Evolutionary conservation across 2,113 vertebrate genomes (phyloP).

Genomic region (Eulemur macaco): DNA sequence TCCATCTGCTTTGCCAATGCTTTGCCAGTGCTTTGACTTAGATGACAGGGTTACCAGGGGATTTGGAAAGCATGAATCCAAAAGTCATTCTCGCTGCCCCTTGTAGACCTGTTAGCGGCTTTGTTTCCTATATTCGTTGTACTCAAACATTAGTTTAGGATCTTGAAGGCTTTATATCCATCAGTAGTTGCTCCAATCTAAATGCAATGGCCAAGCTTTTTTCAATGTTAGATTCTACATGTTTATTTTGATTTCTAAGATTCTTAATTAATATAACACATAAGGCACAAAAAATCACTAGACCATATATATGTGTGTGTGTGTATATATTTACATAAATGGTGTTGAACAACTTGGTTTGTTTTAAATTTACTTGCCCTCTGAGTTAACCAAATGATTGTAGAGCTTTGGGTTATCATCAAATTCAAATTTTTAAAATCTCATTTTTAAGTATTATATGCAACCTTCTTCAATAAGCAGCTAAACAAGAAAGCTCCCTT

Average conservation of each 20-base stretch:
- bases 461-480: not conserved
- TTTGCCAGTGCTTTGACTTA: not conserved
- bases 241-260: not conserved
- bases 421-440: not conserved
- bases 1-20: not conserved
- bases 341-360: not conserved
- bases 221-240: not conserved
- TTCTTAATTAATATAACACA: not conserved
- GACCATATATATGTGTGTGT: no score
- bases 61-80: not conserved
- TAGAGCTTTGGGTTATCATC: not conserved
- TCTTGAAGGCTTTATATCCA: not conserved
- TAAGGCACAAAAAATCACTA: not conserved
- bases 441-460: not conserved
- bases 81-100: not conserved
- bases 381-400: not conserved
- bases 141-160: not conserved
- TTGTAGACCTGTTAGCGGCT: not conserved
- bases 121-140: not conserved
- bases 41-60: not conserved
- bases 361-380: not conserved
- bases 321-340: not conserved
- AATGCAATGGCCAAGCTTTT: no score
- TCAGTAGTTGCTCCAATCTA: not conserved
- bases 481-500: not conserved